Evolutionary conservation across 1,140 invertebrate species (phyloP).

Genomic region (Papilio polytes): DNA sequence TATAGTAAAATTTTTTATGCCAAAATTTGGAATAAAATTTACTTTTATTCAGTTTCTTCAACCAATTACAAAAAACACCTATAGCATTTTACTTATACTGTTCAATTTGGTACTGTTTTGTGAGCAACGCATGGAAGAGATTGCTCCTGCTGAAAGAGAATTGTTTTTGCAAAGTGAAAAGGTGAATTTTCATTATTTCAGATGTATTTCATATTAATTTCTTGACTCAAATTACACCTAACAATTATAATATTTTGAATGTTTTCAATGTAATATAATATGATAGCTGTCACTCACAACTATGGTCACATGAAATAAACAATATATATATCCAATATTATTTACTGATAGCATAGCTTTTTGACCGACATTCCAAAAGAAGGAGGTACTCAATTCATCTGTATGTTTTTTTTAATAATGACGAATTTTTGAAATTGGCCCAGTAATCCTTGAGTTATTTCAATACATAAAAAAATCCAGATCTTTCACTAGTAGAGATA

Average conservation of each 20-base stretch:
- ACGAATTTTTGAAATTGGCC: no score
- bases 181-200: slow-evolving; percentile 48
- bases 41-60: slow-evolving; percentile 63
- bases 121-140: slow-evolving; percentile 55
- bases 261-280: no score
- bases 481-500: no score
- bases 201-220: neutral
- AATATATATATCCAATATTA: no score
- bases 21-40: slow-evolving; percentile 53
- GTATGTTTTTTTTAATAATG: no score
- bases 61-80: slow-evolving; percentile 54
- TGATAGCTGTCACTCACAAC: no score
- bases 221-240: neutral
- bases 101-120: slow-evolving; percentile 70
- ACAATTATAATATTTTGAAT: neutral
- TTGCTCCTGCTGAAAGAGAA: slow-evolving; percentile 63
- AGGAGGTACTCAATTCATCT: no score
- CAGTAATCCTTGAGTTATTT: no score
- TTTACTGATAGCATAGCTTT: no score
- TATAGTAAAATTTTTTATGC: slow-evolving; percentile 61
- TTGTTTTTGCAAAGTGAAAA: slow-evolving; percentile 64
- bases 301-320: no score
- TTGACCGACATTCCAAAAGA: no score
- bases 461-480: no score
- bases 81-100: slow-evolving; percentile 62